Evolutionary conservation across 2,113 vertebrate genomes (phyloP), one percentile per base, ranked within the genome.

Genomic region (Solea senegalensis): DNA sequence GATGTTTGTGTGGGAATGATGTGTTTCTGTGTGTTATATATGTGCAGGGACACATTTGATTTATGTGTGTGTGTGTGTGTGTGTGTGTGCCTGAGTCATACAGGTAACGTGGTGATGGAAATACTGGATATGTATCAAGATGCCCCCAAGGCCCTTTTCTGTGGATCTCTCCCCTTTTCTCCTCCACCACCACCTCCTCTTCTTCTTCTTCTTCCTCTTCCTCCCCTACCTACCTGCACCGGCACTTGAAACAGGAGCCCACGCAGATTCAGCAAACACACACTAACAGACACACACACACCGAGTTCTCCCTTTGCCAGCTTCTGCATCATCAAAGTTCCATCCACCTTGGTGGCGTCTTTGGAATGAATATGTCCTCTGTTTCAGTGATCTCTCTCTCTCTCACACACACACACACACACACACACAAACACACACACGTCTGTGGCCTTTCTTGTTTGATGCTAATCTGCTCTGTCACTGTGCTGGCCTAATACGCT

Each of bases 311-410:
- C 88, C 87, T 85, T 95, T 93, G 92, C 94, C 94, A 93, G 93
- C 92, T 95, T 95, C 94, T 94, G 94, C 90, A 81, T 95, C 92
- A 89, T 94, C 94, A 93, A 92, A 95, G 93, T 95, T 94, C 91
- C 88, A 86, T 94, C 92, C 92, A 94, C 92, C 94, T 91, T 94
- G 93, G 93, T 92, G 92, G 91, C 84, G 89, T 91, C 87, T 92
- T 91, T 10, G 87, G 90, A 93, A 92, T 91, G 91, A 93, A 93
- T 92, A 94, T 91, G 91, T 90, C 88, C 92, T 92, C 90, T 94
- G 92, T 90, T 92, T 93, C 92, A 83, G 90, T 90, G 88, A 92
- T 93, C 88, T 59, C 83, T 65, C 70, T 55, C 69, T 51, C 68
- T 45, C 65, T 68, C 74, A n/a, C n/a, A n/a, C n/a, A n/a, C n/a